phyloP scores from a whole-genome alignment of 2,113 vertebrate genomes.

The Lipophrys pholis region DNA sequence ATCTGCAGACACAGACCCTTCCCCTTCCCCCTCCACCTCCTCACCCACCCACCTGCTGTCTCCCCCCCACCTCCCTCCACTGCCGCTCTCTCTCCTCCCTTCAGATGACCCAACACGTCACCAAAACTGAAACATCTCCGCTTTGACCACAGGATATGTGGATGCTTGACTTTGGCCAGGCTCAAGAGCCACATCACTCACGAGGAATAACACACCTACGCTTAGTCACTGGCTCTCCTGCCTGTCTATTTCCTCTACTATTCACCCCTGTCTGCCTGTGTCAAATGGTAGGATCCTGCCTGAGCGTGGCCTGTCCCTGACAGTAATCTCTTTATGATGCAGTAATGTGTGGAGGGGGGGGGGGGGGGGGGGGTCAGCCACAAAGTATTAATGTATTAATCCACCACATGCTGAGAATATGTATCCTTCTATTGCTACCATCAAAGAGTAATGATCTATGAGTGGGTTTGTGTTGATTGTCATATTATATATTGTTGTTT shows the following conservation, averaged over 20 bases:
- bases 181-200: neutral
- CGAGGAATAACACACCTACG: neutral
- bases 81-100: slow-evolving; percentile 42
- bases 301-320: slow-evolving; percentile 62
- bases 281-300: slow-evolving; percentile 68
- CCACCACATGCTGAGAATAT: slow-evolving; percentile 74
- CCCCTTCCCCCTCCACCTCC: slow-evolving; percentile 35
- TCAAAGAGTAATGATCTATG: slow-evolving; percentile 35
- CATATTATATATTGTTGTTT: too few species aligned
- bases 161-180: neutral
- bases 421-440: slow-evolving; percentile 46
- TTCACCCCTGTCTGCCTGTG: slow-evolving; percentile 26
- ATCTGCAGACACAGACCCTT: slow-evolving; percentile 62
- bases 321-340: slow-evolving; percentile 74
- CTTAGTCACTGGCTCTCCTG: slow-evolving; percentile 2
- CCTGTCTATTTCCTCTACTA: neutral
- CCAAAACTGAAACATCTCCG: slow-evolving; percentile 9
- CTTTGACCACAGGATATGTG: neutral
- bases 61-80: neutral
- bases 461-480: neutral
- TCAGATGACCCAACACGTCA: slow-evolving; percentile 32
- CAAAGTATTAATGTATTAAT: slow-evolving; percentile 77
- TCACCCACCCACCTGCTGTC: slow-evolving; percentile 62
- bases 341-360: slow-evolving; percentile 48
- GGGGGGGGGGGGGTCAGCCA: slow-evolving; percentile 30